Evolutionary conservation across 2,797 vertebrate species (phyloP), one percentile per base, ranked within the genome.

Genomic region (Bufotes viridis): DNA sequence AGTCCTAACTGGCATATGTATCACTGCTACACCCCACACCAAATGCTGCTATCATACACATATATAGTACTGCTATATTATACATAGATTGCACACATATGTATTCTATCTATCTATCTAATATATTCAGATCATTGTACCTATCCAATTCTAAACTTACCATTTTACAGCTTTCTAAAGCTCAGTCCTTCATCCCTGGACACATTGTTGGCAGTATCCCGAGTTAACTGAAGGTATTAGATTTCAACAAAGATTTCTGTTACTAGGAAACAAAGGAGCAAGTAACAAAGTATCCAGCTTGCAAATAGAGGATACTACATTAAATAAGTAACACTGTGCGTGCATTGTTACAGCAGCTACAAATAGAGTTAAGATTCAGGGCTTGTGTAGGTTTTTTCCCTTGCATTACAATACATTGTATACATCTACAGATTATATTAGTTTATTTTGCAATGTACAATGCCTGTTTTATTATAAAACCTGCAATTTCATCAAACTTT

Each of bases 181-280:
- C 74, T 78, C 49, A 24, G 75, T 24, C 13, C 22, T 55, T 57
- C 18, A 84, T 58, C 42, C 17, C 10, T 58, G 55, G 55, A 20
- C 67, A 58, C 65, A 58, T 69, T 22, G 18, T 84, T 70, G 18
- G 82, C 82, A 17, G 26, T 24, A 58, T 7, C 53, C 20, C 2
- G 0, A 34, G 70, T 51, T 24, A 53, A 26, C 61, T 17, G n/a
- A 87, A 74, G 24, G 18, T 70, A 78, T 87, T 78, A 15, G 49
- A 67, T 78, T 69, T 83, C 51, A 81, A 81, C 80, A 88, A 82
- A 67, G 81, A 88, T 88, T 84, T 76, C 18, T 82, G 63, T 88
- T 88, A 88, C 87, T 78, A 58, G n/a, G 81, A 84, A 79, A 88
- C 87, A 78, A 79, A 79, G 70, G 29, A 70, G 53, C 51, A 88